Evolutionary conservation across 2,888 invertebrate genomes (phyloP).

Genomic region (Phalera bucephala): DNA sequence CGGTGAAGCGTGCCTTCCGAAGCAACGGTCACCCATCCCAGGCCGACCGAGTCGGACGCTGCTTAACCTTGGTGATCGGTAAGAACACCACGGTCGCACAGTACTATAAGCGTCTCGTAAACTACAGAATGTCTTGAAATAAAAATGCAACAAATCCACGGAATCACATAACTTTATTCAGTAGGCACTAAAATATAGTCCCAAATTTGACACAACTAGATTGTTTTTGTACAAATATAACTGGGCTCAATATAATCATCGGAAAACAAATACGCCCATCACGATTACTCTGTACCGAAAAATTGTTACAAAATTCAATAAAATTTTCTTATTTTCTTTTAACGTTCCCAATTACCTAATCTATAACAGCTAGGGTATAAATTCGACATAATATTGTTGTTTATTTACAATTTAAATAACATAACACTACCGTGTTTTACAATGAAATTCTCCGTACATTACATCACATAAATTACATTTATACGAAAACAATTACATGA

Average conservation of each 20-base stretch:
- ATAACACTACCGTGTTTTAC: slow-evolving; percentile 31
- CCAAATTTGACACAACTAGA: slow-evolving; percentile 59
- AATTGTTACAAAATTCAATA: slow-evolving; percentile 41
- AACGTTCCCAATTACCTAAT: slow-evolving; percentile 36
- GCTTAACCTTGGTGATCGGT: too few relatives aligned
- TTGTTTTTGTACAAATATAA: slow-evolving; percentile 31
- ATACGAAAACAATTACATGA: slow-evolving; percentile 1
- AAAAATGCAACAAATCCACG: slow-evolving; percentile 7
- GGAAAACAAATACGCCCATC: slow-evolving; percentile 13
- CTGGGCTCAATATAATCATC: slow-evolving; percentile 17
- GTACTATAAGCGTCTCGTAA: too few relatives aligned
- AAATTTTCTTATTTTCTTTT: slow-evolving; percentile 31
- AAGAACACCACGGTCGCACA: too few relatives aligned
- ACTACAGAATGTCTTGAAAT: too few relatives aligned
- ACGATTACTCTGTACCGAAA: slow-evolving; percentile 16
- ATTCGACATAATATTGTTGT: slow-evolving; percentile 45
- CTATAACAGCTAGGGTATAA: slow-evolving; percentile 35
- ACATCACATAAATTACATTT: slow-evolving; percentile 12
- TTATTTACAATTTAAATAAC: slow-evolving; percentile 48
- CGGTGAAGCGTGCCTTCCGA: too few relatives aligned
- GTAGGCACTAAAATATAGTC: slow-evolving; percentile 57
- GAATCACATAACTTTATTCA: slow-evolving; percentile 61
- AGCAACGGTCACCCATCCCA: too few relatives aligned
- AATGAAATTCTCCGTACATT: slow-evolving; percentile 17
- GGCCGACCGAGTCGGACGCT: too few relatives aligned